Evolutionary conservation across 1,140 invertebrate species (phyloP), one percentile per base, ranked within the genome.

Genomic region (Neocloeon triangulifer): DNA sequence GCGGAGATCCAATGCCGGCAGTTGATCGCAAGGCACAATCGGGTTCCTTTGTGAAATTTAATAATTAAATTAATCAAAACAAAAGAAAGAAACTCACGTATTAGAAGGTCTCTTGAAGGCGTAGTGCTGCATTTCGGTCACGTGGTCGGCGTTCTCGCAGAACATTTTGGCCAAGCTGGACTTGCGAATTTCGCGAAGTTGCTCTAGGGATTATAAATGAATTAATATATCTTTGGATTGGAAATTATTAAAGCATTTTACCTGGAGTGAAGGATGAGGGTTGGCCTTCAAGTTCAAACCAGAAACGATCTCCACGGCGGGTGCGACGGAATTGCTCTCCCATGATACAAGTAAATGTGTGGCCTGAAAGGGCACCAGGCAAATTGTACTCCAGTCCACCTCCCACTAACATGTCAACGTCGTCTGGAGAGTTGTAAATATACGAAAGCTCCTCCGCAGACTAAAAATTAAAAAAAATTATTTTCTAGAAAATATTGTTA

Each of bases 271-370:
- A 85, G 15, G 68, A 65, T 9, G 66, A 51, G 1, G 58, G 52
- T 34, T 64, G 58, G 35, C 68, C 62, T 3, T 64, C 63, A 40
- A 69, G 70, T 51, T 86, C 80, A 43, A 68, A 89, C 66, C 79
- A 92, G 49, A 51, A 59, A 8, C 80, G 56, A 50, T 92, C 84
- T 5, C 76, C 81, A 6, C 72, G 68, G 44, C 82, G 66, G 1
- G 79, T 73, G 35, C 73, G 59, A 42, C 73, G 79, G 50, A 95
- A 92, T 51, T 94, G 86, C 44, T 78, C 77, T 0, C 68, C 72
- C 2, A 95, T 55, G 32, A 96, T 79, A 42, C 85, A 92, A 2
- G 82, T 61, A 57, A 91, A 92, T 0, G 86, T 94, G 3, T 86
- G 88, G 1, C 89, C 91, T 3, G 75, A 59, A 8, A 88, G 53